Conservation (phyloP, 1,140 invertebrate genomes). For the Eriosoma lanigerum region DNA sequence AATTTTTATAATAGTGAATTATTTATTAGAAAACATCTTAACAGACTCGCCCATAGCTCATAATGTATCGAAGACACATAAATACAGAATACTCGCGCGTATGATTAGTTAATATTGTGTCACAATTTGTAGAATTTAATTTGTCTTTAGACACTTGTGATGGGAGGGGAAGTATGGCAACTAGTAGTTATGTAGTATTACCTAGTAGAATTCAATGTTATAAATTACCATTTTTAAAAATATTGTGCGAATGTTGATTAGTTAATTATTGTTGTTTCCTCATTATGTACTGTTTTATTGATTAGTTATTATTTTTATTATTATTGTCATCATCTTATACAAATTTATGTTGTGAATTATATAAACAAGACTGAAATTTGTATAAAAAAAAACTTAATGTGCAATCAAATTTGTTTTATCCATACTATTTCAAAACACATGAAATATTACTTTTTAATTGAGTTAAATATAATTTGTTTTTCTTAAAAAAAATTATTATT, state of each 20-base stretch:
- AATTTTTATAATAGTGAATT: slow-evolving; percentile 7
- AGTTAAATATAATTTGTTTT: no score
- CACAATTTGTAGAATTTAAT: slow-evolving; percentile 21
- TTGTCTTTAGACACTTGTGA: slow-evolving; percentile 29
- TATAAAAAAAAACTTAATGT: slow-evolving; percentile 31
- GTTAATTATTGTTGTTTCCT: slow-evolving; percentile 44
- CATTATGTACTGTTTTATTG: slow-evolving; percentile 36
- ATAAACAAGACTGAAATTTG: slow-evolving; percentile 51
- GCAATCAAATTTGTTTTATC: slow-evolving; percentile 26
- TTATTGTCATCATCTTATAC: slow-evolving; percentile 28
- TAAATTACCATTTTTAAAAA: slow-evolving; percentile 4
- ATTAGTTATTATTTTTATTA: slow-evolving; percentile 45
- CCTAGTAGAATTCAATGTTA: slow-evolving; percentile 34
- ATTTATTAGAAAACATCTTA: slow-evolving; percentile 39
- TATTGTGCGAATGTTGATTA: slow-evolving; percentile 47
- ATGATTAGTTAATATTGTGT: slow-evolving; percentile 41
- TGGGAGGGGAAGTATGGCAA: slow-evolving; percentile 29
- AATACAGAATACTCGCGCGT: slow-evolving; percentile 12
- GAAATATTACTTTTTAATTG: no score
- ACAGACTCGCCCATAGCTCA: slow-evolving; percentile 41
- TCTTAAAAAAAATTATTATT: no score
- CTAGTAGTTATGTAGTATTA: slow-evolving; percentile 44
- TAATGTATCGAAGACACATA: slow-evolving; percentile 29
- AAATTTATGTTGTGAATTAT: slow-evolving; percentile 51
- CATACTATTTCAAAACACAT: background rate